Percentiles rank a stretch among this genome's conserved stretches.
Evolutionary conservation across 2,113 vertebrate genomes (phyloP).

Genomic region (Eidolon helvum): DNA sequence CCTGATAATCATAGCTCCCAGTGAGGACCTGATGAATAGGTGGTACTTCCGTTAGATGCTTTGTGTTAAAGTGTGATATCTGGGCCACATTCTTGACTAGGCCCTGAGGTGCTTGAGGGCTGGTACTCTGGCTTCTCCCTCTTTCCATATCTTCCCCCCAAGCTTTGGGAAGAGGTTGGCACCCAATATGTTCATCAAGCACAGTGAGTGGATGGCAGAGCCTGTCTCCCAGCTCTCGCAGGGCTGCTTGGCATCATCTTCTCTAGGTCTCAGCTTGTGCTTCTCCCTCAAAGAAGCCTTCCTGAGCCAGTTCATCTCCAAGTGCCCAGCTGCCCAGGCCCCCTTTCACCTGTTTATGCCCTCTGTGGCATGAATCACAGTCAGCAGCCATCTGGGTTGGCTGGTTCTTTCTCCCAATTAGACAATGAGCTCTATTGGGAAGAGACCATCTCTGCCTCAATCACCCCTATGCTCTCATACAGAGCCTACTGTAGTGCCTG

Average conservation of each 20-base stretch:
- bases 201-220: background rate
- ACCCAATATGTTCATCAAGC: background rate
- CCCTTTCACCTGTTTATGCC: background rate
- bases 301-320: background rate
- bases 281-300: background rate
- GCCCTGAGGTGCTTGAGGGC: background rate
- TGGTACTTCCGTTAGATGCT: background rate
- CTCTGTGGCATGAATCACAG: background rate
- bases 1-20: background rate
- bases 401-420: background rate
- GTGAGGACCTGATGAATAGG: background rate
- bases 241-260: background rate
- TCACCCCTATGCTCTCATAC: background rate
- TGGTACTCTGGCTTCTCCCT: background rate
- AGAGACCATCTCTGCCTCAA: background rate
- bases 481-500: background rate
- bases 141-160: background rate
- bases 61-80: background rate
- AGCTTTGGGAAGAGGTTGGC: background rate
- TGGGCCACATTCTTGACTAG: background rate
- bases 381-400: background rate
- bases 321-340: rapidly evolving
- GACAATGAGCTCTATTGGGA: background rate
- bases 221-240: background rate
- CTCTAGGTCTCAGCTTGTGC: background rate